Percentiles rank a stretch among this genome's conserved stretches.
Evolutionary conservation across 2,888 invertebrate species (phyloP).

Genomic region (Eledona agricola): DNA sequence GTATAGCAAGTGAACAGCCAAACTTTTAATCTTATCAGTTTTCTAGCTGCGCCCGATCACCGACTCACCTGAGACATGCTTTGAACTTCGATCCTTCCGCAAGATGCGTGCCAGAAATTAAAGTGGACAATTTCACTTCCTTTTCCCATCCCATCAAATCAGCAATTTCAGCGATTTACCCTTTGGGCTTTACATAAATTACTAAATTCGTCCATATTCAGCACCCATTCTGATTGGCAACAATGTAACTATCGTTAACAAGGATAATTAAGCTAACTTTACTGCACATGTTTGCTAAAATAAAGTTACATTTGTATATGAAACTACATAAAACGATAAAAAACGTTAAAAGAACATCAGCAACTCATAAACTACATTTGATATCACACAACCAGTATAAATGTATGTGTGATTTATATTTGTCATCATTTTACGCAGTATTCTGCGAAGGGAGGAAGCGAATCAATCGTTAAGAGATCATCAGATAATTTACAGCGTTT

Average conservation of each 20-base stretch:
- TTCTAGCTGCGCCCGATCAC: constrained; percentile 38
- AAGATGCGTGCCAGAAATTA: constrained; percentile 30
- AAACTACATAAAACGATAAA: constrained; percentile 26
- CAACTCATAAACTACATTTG: constrained; percentile 34
- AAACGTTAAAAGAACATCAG: constrained; percentile 38
- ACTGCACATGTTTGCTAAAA: constrained; percentile 11
- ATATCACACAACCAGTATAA: constrained; percentile 31
- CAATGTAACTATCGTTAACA: constrained; percentile 16
- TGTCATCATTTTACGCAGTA: constrained; percentile 33
- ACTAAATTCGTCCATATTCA: no score
- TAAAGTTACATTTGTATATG: constrained; percentile 28
- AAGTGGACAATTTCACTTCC: constrained; percentile 27
- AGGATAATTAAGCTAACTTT: constrained; percentile 25
- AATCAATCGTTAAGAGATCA: constrained; percentile 32
- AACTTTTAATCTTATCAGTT: constrained; percentile 42
- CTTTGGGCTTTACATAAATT: no score
- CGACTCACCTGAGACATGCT: constrained; percentile 38
- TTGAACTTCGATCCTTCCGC: constrained; percentile 27
- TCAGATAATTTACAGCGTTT: constrained; percentile 32
- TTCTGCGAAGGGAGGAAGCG: constrained; percentile 19
- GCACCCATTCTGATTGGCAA: no score
- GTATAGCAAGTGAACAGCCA: constrained; percentile 46
- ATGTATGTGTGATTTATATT: constrained; percentile 35
- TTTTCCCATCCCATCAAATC: constrained; percentile 26
- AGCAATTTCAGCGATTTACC: no score